Evolutionary conservation across 2,113 vertebrate genomes (phyloP).

Genomic region (Gopherus evgoodei): DNA sequence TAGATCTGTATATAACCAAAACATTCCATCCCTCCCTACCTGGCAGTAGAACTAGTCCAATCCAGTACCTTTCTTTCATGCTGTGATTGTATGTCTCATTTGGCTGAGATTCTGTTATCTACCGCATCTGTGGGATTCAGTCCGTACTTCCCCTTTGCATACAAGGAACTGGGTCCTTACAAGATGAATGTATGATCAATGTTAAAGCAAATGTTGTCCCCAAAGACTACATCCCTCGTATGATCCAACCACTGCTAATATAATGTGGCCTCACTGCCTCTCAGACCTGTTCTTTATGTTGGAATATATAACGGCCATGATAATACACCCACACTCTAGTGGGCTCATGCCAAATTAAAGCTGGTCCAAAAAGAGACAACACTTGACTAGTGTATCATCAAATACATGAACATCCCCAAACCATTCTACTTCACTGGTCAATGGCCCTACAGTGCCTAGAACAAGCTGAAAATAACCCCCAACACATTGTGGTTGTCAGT

Average conservation of each 20-base stretch:
- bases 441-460: background rate
- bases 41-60: background rate
- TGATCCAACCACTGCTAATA: background rate
- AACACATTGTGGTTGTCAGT: no score
- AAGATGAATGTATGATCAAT: background rate
- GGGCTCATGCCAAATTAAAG: background rate
- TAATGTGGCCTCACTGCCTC: background rate
- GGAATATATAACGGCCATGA: background rate
- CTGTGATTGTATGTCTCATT: background rate
- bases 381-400: background rate
- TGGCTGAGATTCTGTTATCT: background rate
- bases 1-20: background rate
- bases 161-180: background rate
- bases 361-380: background rate
- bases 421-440: background rate
- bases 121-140: background rate
- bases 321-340: background rate
- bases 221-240: background rate
- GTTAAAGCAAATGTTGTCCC: background rate
- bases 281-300: background rate
- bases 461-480: background rate
- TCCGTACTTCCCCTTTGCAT: background rate
- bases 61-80: background rate
- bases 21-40: background rate
- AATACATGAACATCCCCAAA: background rate